Conservation (phyloP, 2,888 invertebrate species). For the Nephrotoma guestfalica region DNA sequence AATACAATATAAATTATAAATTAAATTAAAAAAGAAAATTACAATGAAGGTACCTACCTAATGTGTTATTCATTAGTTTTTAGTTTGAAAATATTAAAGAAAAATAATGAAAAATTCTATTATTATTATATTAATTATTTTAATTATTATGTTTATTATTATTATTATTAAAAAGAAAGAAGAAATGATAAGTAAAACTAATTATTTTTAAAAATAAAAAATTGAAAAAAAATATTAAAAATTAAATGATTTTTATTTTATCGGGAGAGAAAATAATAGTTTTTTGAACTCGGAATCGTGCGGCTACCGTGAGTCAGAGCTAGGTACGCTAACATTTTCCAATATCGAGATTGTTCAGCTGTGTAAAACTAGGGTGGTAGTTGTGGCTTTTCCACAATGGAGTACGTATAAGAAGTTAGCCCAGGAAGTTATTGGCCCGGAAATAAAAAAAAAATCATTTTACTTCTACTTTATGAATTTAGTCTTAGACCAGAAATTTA, state of each 20-base stretch:
- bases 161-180: background rate
- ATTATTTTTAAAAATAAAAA: background rate
- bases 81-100: background rate
- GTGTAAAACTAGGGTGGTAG: background rate
- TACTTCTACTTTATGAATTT: too few species aligned
- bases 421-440: too few species aligned
- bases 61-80: conserved; percentile 3
- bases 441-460: too few species aligned
- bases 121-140: background rate
- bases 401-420: too few species aligned
- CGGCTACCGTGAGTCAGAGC: too few species aligned
- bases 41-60: conserved; percentile 1
- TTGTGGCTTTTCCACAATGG: too few species aligned
- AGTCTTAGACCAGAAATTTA: too few species aligned
- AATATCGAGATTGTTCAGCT: background rate
- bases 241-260: background rate
- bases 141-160: background rate
- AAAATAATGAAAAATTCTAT: background rate
- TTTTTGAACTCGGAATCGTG: too few species aligned
- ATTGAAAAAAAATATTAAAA: background rate
- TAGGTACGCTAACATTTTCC: too few species aligned
- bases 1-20: background rate
- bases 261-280: too few species aligned
- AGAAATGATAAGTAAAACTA: conserved; percentile 1
- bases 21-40: background rate